Evolutionary conservation across 2,888 invertebrate genomes (phyloP), one percentile per base, ranked within the genome.

Genomic region (Melieria crassipennis): DNA sequence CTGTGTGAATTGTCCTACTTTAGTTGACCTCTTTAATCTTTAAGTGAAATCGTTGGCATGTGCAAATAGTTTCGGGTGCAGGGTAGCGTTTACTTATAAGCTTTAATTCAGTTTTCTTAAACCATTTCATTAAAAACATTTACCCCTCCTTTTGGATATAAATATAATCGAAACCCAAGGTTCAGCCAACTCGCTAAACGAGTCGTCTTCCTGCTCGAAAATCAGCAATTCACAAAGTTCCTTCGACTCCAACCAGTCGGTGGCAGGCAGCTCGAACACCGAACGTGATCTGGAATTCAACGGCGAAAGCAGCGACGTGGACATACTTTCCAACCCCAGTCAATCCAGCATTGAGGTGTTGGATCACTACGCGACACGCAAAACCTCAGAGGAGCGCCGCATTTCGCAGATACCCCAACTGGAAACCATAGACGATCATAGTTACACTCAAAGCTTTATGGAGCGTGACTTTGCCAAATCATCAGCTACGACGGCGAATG

Each of bases 271-370:
- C 73, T 82, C 85, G n/a, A 82, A 83, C 69, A 83, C 82, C 7
- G 84, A 86, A 65, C 82, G 84, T 10, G 84, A 84, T 65, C 73
- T 82, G 55, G 84, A 83, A 71, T 81, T 82, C 68, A 84, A 84
- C 72, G 87, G 68, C 11, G 75, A 87, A 73, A 91, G 91, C 78
- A 92, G 92, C 83, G 92, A 92, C 79, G 90, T 92, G 73, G 91
- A 92, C 78, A 88, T 92, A 58, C 87, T 92, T 43, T 92, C 91
- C 73, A 92, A 92, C 85, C 92, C 92, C 11, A 92, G 92, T 84
- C 91, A 91, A 80, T 91, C 91, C 78, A 92, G 92, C 79, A 91
- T 92, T 70, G 91, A 91, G 85, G 89, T 91, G 47, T 82, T 91
- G 65, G 90, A 89, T 78, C 73, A 77, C 10, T 78, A 80, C 4